Percentiles rank a stretch among this genome's conserved stretches.
Conservation (phyloP, 2,888 invertebrate species). For the Nomada hirtipes region DNA sequence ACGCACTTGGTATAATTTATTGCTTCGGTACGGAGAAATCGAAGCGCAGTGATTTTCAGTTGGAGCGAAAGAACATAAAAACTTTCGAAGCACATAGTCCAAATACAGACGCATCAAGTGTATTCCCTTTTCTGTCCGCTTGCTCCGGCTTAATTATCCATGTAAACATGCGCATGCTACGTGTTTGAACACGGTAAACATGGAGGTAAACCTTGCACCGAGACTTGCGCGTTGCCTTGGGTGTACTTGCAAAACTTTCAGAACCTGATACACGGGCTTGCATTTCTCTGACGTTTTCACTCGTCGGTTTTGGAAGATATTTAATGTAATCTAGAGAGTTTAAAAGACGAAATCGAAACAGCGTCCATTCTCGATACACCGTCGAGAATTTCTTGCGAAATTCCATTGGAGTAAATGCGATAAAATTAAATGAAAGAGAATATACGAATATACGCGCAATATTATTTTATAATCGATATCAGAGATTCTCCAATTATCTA, state of each 20-base stretch:
- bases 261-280: background rate
- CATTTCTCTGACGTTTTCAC: background rate
- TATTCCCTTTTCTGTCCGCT: background rate
- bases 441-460: background rate
- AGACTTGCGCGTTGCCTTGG: background rate
- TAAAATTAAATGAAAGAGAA: background rate
- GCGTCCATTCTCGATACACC: background rate
- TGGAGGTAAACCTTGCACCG: background rate
- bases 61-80: no score
- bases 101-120: background rate
- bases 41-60: background rate
- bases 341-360: background rate
- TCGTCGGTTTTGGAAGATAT: background rate
- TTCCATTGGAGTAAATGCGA: constrained; percentile 1
- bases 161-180: background rate
- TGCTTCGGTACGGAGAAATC: background rate
- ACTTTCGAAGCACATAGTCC: no score
- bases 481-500: background rate
- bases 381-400: background rate
- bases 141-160: background rate
- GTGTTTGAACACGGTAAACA: constrained; percentile 28
- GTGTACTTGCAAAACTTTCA: background rate
- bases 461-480: background rate
- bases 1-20: background rate
- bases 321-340: background rate